Percentiles rank a stretch among this genome's conserved stretches.
phyloP scores from a whole-genome alignment of 2,797 vertebrate species.

The Tokudaia tokunoshimensis region DNA sequence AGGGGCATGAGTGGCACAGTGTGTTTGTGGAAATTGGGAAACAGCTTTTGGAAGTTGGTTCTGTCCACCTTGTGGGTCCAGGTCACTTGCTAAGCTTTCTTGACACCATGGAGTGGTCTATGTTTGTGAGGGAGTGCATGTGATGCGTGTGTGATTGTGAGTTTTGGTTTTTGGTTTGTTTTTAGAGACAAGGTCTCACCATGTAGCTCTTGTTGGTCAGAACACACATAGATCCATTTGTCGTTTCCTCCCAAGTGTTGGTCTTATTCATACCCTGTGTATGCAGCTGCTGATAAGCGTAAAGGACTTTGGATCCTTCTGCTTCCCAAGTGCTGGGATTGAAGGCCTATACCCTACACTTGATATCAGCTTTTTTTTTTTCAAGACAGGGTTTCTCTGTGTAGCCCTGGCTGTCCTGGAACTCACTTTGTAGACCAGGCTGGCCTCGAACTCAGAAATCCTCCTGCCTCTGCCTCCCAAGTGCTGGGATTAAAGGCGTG shows the following conservation, averaged over 20 bases:
- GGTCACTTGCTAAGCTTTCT: background rate
- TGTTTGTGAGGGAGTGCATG: background rate
- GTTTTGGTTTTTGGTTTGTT: background rate
- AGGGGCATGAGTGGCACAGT: background rate
- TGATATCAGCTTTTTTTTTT: background rate
- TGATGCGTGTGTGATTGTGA: background rate
- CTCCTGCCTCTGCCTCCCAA: too few species aligned
- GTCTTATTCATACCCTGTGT: too few species aligned
- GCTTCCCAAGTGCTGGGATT: background rate
- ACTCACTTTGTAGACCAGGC: too few species aligned
- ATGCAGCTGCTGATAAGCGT: background rate
- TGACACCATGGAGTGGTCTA: too few species aligned
- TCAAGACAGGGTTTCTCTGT: too few species aligned
- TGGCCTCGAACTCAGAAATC: too few species aligned
- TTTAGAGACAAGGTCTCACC: background rate
- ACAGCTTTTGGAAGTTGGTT: background rate
- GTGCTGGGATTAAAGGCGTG: too few species aligned
- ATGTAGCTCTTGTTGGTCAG: background rate
- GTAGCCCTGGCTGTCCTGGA: too few species aligned
- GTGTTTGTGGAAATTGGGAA: background rate
- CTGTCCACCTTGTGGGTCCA: background rate
- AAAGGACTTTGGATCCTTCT: background rate
- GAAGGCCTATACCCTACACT: background rate
- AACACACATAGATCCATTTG: background rate
- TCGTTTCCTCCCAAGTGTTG: background rate